Base-by-base conservation (phyloP, 2,797 vertebrate species). In the Pseudomugil gertrudae region DNA sequence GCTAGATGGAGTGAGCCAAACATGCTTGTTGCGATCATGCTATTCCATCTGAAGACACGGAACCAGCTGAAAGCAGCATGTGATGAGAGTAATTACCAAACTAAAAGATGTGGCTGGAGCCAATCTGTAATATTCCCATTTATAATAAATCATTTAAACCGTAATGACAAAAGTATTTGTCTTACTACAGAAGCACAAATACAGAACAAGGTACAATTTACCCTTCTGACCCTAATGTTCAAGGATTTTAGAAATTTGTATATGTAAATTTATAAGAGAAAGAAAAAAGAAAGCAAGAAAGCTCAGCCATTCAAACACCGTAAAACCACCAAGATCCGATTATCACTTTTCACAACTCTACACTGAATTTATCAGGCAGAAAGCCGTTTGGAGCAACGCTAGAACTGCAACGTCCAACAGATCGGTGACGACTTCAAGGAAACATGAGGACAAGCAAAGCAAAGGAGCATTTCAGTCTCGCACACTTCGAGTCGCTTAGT, bases 11-110 rank as follows among this genome's bases (percentile, higher is more conserved):
- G 55, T 76, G 56, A 71, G 79, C 72, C 67, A 35, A 83, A 76
- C 87, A 90, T 81, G 80, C 84, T 47, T 59, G 73, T 72, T 23
- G 6, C 72, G 50, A 36, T 80, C 86, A 87, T 89, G 88, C 87
- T 69, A 65, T 75, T 81, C 71, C 47, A 75, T 80, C 59, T 72
- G 47, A 63, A 67, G 66, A 76, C 47, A 48, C 72, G 59, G 54
- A 75, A 63, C 65, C 26, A 50, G 55, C 35, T 73, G 56, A 64
- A 69, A 77, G 62, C 47, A 72, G 79, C 67, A 56, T 74, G 80
- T n/a, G 38, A 50, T 62, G 65, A 50, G 47, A 68, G 54, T 24
- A 57, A 21, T 32, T 58, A 57, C 59, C 50, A 17, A 10, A 59
- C 54, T 48, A 29, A 65, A 52, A 74, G 35, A 63, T 65, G 47